A percentile compares a stretch with the other conserved stretches of the same genome.
Conservation (phyloP, 2,888 invertebrate species). For the Drosophila neotestacea region DNA sequence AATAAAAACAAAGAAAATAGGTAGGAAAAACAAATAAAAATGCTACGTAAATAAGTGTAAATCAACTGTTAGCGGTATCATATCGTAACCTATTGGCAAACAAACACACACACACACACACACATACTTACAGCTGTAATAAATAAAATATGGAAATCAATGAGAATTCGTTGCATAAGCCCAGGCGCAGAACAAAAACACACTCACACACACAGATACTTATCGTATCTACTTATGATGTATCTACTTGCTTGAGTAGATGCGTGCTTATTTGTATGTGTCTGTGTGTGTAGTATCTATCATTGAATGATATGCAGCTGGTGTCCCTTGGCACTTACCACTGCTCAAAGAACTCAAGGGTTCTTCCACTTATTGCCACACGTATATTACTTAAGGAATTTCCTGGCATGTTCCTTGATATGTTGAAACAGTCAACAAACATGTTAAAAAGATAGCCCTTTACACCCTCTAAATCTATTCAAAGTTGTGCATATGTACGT, state of each 20-base stretch:
- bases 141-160: conserved; percentile 81
- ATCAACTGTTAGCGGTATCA: conserved; percentile 78
- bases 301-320: conserved; percentile 57
- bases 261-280: neutral
- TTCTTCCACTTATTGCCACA: conserved; percentile 9
- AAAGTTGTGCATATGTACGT: too few species aligned
- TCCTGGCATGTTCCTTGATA: conserved; percentile 20
- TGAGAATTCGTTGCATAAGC: conserved; percentile 74
- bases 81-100: conserved; percentile 70
- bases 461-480: neutral
- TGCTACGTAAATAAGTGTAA: conserved; percentile 77
- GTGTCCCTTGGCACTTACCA: conserved; percentile 38
- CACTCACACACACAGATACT: conserved; percentile 20
- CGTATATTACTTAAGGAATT: conserved; percentile 43
- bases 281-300: conserved; percentile 23
- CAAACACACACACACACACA: conserved; percentile 26
- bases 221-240: conserved; percentile 44
- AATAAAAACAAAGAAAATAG: conserved; percentile 37
- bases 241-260: conserved; percentile 6
- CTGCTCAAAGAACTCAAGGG: conserved; percentile 2
- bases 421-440: neutral
- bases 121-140: conserved; percentile 41
- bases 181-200: conserved; percentile 22
- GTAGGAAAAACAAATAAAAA: conserved; percentile 58
- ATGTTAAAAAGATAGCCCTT: neutral